Base-by-base conservation (phyloP, 2,888 invertebrate species). In the Drosophila vallismaia region DNA sequence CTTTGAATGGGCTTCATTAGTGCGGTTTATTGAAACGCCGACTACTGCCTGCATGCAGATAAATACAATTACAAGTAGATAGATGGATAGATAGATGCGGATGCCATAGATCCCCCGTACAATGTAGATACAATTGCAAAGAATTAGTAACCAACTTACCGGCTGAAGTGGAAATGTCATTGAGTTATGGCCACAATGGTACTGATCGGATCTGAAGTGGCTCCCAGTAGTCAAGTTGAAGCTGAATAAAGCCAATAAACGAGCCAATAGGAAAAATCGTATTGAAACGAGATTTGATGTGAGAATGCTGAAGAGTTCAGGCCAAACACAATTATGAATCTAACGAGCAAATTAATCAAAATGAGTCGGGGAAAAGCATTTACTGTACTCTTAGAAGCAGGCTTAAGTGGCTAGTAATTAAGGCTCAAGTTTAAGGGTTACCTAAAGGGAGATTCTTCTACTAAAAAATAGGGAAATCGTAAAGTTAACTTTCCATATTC, bases 1-100 rank as follows among this genome's bases (percentile, higher is more conserved):
- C 70, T 82, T 74, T 82, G 78, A 82, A 82, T 82, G 82, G 82
- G 84, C 82, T 82, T 82, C 82, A 82, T 82, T 82, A 82, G 82
- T 86, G 86, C 73, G 82, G 82, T 84, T 82, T 80, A 82, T 82
- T 84, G 84, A 84, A 80, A 84, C 71, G 64, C 71, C 33, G 45
- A 40, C 46, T 48, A 40, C 46, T 42, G 57, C 40, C 28, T 48
- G 14, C 31, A 12, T 31, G 33, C 52, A 44, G 44, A 42, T 44
- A 62, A 63, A 72, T 77, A 84, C 73, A 64, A 56, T 72, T 76
- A 72, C 80, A 77, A 83, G 83, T 85, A 72, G 71, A 71, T 56
- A 44, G 12, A 24, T 42, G 12, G 46, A 59, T 64, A 44, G 33
- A 62, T 46, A 50, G 64, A 44, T 42, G 36, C 44, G 33, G 44